A percentile compares a stretch with the other conserved stretches of the same genome.
Conservation (phyloP, 1,140 invertebrate species). For the Melipona quadrifasciata region DNA sequence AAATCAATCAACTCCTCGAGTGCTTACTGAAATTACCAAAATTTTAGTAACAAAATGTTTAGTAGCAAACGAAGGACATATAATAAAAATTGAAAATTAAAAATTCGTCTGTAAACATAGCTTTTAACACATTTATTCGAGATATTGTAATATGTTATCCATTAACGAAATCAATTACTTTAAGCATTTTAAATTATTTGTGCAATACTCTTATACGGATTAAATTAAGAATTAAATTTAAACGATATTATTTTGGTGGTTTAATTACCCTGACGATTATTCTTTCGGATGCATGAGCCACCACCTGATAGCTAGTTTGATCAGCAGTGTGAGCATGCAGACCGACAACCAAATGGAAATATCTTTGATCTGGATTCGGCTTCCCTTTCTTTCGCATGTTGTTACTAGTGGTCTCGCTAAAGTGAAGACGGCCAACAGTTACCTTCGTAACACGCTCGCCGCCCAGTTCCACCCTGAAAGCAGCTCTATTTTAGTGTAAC, state of each 20-base stretch:
- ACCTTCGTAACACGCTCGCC: slow-evolving; percentile 93
- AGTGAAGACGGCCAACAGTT: slow-evolving; percentile 97
- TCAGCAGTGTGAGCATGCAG: slow-evolving; percentile 94
- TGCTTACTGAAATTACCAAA: too few relatives aligned
- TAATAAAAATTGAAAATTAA: too few relatives aligned
- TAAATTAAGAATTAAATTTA: neutral
- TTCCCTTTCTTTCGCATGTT: slow-evolving; percentile 99
- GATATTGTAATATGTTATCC: too few relatives aligned
- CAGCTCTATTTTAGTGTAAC: slow-evolving; percentile 74
- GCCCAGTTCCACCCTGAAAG: slow-evolving; percentile 91
- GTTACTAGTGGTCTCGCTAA: slow-evolving; percentile 98
- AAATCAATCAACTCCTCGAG: too few relatives aligned
- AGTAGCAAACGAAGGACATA: too few relatives aligned
- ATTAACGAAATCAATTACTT: neutral
- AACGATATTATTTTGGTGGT: neutral
- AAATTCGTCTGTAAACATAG: too few relatives aligned
- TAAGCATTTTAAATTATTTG: neutral
- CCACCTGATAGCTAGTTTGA: slow-evolving; percentile 87
- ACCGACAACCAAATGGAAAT: slow-evolving; percentile 96
- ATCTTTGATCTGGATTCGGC: slow-evolving; percentile 98
- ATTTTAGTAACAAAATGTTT: too few relatives aligned
- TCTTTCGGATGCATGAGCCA: slow-evolving; percentile 95
- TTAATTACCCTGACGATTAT: slow-evolving; percentile 95
- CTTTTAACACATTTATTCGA: too few relatives aligned
- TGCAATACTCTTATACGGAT: too few relatives aligned